Conservation (phyloP, 2,797 vertebrate genomes). For the Malacoctenus gilli region DNA sequence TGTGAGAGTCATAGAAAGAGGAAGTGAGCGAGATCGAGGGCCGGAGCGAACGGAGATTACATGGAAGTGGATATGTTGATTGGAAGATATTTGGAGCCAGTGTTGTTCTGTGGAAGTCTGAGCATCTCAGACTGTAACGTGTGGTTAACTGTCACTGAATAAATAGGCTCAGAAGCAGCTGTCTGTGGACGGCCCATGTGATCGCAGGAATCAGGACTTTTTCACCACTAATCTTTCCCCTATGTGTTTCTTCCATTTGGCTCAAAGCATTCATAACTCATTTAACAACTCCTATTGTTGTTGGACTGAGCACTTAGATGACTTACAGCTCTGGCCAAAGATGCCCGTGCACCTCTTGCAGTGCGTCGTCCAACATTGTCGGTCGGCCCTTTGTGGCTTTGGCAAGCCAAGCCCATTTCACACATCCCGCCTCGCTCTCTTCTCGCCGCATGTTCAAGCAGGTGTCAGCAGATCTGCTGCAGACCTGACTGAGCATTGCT, state of each 20-base stretch:
- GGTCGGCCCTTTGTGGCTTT: slow-evolving; percentile 63
- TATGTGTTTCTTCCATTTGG: slow-evolving; percentile 47
- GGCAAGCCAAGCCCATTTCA: slow-evolving; percentile 56
- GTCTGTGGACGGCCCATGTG: slow-evolving; percentile 41
- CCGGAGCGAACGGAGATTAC: slow-evolving; percentile 20
- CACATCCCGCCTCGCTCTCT: slow-evolving; percentile 24
- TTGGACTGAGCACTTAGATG: slow-evolving; percentile 20
- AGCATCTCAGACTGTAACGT: slow-evolving; percentile 10
- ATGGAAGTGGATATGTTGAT: slow-evolving; percentile 26
- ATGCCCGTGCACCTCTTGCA: slow-evolving; percentile 58
- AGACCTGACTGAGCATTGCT: slow-evolving; percentile 60
- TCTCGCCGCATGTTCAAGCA: slow-evolving; percentile 44
- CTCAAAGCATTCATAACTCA: slow-evolving; percentile 25
- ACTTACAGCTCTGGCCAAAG: too few species aligned
- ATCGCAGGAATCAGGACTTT: slow-evolving; percentile 38
- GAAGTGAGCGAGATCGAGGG: too few species aligned
- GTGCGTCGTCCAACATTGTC: slow-evolving; percentile 44
- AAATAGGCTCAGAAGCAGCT: slow-evolving; percentile 43
- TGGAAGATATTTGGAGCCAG: slow-evolving; percentile 21
- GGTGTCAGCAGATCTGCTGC: slow-evolving; percentile 68
- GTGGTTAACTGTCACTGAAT: too few species aligned
- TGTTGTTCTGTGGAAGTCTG: slow-evolving; percentile 16
- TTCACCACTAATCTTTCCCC: slow-evolving; percentile 46
- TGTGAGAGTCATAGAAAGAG: slow-evolving; percentile 22
- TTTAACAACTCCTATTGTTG: slow-evolving; percentile 22